Evolutionary conservation across 2,113 vertebrate species (phyloP), one percentile per base, ranked within the genome.

Genomic region (Hippolais icterina): DNA sequence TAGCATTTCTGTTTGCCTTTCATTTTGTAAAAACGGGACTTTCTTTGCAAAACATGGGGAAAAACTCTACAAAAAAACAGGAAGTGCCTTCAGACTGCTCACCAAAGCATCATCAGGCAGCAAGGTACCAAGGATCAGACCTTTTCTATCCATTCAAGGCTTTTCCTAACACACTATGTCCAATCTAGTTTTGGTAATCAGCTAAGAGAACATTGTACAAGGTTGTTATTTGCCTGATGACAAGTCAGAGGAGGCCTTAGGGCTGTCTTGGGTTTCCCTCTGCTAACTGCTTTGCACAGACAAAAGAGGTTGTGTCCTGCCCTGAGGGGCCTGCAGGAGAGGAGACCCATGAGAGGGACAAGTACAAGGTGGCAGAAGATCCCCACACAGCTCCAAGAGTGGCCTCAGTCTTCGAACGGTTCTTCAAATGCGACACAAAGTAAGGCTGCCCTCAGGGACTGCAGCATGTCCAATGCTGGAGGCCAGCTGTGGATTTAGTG

Each of bases 41-140:
- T 85, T 37, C 24, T 95, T 54, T 86, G 76, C 92, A 97, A 92
- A 96, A 93, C 9, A 12, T 6, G 24, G 53, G 63, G 89, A 69
- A 90, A 94, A 87, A 28, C 21, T 59, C 61, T 63, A 75, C 61
- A 78, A 93, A 97, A 97, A 70, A 96, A 87, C 96, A 97, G 94
- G 96, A 97, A 97, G 64, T 83, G 59, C 64, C 71, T 96, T 93
- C 69, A 83, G 88, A 71, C 37, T 74, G 22, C 59, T 83, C 37
- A 66, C 41, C 27, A 93, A 90, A 82, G 35, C 21, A 37, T 60
- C 5, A 1, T 41, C 17, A 31, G 2, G 1, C 13, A 61, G 27
- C 0, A 0, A 77, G 29, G 13, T n/a, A 31, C 35, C 0, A 3
- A 84, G 33, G 17, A 56, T 71, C 42, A 75, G 47, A 44, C 9